Base-by-base conservation (phyloP, 1,140 invertebrate species). In the Heliothis virescens region DNA sequence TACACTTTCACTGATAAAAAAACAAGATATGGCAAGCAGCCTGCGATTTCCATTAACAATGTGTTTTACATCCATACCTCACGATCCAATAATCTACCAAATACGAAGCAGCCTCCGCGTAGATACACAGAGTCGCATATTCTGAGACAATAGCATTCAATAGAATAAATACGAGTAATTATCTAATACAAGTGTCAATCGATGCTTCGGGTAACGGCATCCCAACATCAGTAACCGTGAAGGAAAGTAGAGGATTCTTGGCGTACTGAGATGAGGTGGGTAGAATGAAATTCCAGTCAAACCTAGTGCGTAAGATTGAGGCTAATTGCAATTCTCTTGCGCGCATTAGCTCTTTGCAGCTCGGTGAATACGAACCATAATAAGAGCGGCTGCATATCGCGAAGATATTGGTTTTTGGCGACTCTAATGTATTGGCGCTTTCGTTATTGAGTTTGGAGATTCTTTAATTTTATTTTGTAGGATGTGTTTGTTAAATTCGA, bases 261-360 rank as follows among this genome's bases (percentile, higher is more conserved):
- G 67, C 57, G 34, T 34, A 34, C 34, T 1, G 79, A 84, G 78
- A 83, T 79, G 83, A 81, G 73, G 74, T 53, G 81, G 75, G 73
- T 74, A 82, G 83, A 90, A 90, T 92, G 90, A 91, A 92, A 92
- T 92, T 92, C 91, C 91, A 80, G 18, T 71, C 82, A 79, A 87
- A 90, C 92, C 92, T 93, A 94, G n/a, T 94, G 90, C 90, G 88
- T 89, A 87, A 89, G n/a, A 89, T 87, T 89, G 89, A 91, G 86
- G 86, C 88, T 92, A 94, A 94, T 94, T 94, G 92, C 91, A 90
- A 92, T 92, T 87, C 86, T 83, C 80, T 81, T 82, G 83, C 78
- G 80, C 41, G 79, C 81, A n/a, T n/a, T 82, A 86, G 85, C 77
- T 87, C 83, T 80, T 83, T 83, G 84, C 80, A 82, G 59, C 69